Percentiles rank a stretch among this genome's conserved stretches.
Evolutionary conservation across 2,113 vertebrate genomes (phyloP).

Genomic region (Hylia prasina): DNA sequence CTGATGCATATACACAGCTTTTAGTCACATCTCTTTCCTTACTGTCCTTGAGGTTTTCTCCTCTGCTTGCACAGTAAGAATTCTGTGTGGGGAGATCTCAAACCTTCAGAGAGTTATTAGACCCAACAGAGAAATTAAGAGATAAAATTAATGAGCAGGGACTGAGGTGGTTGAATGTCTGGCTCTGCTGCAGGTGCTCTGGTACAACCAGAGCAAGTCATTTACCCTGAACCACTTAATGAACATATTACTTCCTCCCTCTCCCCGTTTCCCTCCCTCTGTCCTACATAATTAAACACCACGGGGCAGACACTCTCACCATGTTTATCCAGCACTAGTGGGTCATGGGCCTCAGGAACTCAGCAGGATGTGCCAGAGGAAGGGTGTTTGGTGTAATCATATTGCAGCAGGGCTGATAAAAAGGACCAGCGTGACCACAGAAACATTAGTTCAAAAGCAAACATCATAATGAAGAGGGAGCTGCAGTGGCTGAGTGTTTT

Average conservation of each 20-base stretch:
- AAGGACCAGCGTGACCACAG: background rate
- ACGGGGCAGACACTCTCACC: background rate
- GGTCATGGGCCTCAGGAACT: background rate
- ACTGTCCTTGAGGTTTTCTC: background rate
- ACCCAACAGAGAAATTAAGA: background rate
- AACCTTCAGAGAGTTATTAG: background rate
- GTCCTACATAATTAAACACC: background rate
- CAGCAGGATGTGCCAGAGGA: background rate
- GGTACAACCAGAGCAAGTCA: background rate
- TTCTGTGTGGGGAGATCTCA: background rate
- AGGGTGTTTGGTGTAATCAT: background rate
- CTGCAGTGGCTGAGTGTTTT: background rate
- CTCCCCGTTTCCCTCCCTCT: background rate
- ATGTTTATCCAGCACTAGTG: background rate
- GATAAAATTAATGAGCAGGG: background rate
- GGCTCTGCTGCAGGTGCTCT: background rate
- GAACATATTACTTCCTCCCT: background rate
- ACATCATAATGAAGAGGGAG: background rate
- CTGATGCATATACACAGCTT: background rate
- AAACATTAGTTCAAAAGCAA: background rate
- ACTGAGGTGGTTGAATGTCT: background rate
- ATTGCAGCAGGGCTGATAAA: background rate
- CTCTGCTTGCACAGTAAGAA: background rate
- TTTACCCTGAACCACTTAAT: background rate
- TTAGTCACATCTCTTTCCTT: background rate